phyloP scores from a whole-genome alignment of 2,797 vertebrate species.

The Mus caroli region DNA sequence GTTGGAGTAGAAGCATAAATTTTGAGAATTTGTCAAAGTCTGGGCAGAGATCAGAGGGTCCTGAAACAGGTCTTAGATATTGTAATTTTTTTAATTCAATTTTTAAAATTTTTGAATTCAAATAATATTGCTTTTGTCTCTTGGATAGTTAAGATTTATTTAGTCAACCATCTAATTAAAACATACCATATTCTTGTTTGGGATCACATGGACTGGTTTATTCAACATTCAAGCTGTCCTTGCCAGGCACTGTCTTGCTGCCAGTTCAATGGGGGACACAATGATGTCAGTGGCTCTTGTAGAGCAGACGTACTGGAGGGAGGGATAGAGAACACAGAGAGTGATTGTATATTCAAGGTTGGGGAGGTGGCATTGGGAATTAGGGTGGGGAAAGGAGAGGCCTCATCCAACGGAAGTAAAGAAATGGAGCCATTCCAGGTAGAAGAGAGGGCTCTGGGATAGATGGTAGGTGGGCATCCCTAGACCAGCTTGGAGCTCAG shows the following conservation, averaged over 20 bases:
- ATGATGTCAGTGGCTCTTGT: background rate
- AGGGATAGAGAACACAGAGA: background rate
- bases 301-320: background rate
- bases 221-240: background rate
- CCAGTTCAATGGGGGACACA: background rate
- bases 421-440: background rate
- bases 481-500: background rate
- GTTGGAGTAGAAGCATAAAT: background rate
- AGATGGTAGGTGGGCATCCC: too few relatives aligned
- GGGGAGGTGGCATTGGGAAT: background rate
- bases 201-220: background rate
- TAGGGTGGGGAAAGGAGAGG: background rate
- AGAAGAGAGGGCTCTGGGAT: background rate
- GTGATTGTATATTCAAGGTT: background rate
- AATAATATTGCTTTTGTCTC: background rate
- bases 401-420: background rate
- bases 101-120: background rate
- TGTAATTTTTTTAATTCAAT: background rate
- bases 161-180: background rate
- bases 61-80: background rate
- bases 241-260: background rate
- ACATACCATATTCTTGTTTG: background rate
- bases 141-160: background rate
- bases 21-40: constrained; percentile 3
- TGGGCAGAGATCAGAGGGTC: background rate